Evolutionary conservation across 1,140 invertebrate species (phyloP).

Genomic region (Drosophila ficusphila): DNA sequence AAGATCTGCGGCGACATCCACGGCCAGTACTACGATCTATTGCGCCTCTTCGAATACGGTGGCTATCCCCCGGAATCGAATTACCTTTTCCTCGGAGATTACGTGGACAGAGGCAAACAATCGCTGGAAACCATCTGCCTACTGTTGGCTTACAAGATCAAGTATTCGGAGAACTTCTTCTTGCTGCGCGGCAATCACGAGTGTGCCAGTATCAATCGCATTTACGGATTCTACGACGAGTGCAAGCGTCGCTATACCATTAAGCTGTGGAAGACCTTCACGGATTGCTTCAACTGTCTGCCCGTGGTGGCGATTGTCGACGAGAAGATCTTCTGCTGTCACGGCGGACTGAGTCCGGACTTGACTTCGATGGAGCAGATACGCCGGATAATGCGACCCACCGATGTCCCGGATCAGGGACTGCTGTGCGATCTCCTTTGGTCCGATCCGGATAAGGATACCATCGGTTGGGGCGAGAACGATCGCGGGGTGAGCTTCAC

Average conservation of each 20-base stretch:
- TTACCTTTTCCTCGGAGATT: constrained; percentile 97
- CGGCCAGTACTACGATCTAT: constrained; percentile 98
- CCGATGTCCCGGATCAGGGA: constrained; percentile 95
- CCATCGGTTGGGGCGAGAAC: constrained; percentile 96
- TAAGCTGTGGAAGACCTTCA: constrained; percentile 99
- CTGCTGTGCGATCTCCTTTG: constrained; percentile 97
- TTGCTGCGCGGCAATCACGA: constrained; percentile 93
- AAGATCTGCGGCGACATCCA: constrained; percentile 99
- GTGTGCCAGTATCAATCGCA: constrained; percentile 96
- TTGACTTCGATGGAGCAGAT: constrained; percentile 96
- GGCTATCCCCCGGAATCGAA: constrained; percentile 99
- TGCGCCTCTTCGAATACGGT: constrained; percentile 99
- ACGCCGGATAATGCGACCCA: constrained; percentile 94
- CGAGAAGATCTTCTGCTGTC: constrained; percentile 99
- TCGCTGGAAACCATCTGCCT: constrained; percentile 91
- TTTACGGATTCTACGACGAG: constrained; percentile 97
- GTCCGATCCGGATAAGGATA: constrained; percentile 98
- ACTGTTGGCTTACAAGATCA: constrained; percentile 95
- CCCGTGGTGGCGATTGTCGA: constrained; percentile 98
- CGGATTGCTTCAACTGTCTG: constrained; percentile 99
- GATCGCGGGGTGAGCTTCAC: constrained; percentile 98
- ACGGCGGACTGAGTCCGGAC: constrained; percentile 95
- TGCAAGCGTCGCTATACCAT: constrained; percentile 98
- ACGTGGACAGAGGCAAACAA: constrained; percentile 67
- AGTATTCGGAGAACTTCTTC: constrained; percentile 76